Evolutionary conservation across 2,888 invertebrate genomes (phyloP).

Genomic region (Venustoraphidia nigricollis): DNA sequence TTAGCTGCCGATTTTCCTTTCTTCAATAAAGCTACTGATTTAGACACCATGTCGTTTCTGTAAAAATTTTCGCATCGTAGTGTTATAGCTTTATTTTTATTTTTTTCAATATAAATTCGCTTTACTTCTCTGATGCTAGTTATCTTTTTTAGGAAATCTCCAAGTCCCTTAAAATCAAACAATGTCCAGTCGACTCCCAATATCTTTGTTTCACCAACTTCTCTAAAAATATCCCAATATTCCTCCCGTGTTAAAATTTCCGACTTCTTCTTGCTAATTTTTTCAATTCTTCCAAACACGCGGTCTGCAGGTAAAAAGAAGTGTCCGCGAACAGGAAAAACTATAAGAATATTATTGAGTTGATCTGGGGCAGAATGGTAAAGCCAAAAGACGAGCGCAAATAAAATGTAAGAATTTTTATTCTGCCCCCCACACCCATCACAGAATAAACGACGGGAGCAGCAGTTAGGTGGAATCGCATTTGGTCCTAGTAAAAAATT

Average conservation of each 20-base stretch:
- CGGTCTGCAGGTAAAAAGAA: constrained; percentile 7
- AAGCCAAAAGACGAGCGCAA: constrained; percentile 12
- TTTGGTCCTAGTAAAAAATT: constrained; percentile 3
- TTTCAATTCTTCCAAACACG: constrained; percentile 6
- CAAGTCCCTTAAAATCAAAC: neutral
- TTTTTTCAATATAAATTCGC: too few relatives aligned
- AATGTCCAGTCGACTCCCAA: neutral
- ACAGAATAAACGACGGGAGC: constrained; percentile 12
- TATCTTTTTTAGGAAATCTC: too few relatives aligned
- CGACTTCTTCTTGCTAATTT: neutral
- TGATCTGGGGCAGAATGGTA: neutral
- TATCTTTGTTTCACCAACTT: neutral
- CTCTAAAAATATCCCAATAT: neutral
- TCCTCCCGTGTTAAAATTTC: neutral
- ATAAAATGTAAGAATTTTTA: constrained; percentile 11
- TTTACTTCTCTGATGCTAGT: too few relatives aligned
- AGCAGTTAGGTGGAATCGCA: constrained; percentile 1
- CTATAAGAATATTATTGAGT: neutral
- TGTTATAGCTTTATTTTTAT: too few relatives aligned
- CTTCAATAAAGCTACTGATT: too few relatives aligned
- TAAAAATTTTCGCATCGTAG: too few relatives aligned
- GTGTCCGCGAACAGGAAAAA: constrained; percentile 6
- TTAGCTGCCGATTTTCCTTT: too few relatives aligned
- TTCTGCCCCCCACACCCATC: constrained; percentile 15
- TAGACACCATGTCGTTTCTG: too few relatives aligned